Conservation (phyloP, 2,888 invertebrate species). For the Thysanoteuthis rhombus region DNA sequence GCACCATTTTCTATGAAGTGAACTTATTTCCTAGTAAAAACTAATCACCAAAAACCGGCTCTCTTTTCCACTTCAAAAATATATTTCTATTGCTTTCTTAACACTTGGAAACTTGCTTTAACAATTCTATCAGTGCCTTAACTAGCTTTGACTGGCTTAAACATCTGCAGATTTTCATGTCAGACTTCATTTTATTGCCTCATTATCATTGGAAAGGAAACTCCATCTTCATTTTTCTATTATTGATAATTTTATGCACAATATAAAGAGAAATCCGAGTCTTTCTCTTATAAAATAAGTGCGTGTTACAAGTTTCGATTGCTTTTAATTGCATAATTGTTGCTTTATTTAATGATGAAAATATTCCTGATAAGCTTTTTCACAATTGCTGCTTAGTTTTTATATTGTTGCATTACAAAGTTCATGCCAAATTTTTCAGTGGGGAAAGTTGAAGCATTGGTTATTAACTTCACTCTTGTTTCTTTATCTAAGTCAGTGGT, state of each 20-base stretch:
- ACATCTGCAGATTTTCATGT: background rate
- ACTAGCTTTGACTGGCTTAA: background rate
- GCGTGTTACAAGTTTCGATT: background rate
- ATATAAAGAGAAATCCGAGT: background rate
- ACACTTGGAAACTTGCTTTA: background rate
- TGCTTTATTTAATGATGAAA: background rate
- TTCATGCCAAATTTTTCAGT: background rate
- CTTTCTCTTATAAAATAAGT: background rate
- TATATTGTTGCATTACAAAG: background rate
- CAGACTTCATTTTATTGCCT: background rate
- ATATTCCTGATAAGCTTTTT: background rate
- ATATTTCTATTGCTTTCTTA: background rate
- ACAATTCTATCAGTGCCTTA: background rate
- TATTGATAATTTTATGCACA: background rate
- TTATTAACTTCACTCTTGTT: background rate
- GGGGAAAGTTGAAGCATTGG: background rate
- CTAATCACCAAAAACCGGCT: background rate
- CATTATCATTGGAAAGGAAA: background rate
- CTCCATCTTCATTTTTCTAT: background rate
- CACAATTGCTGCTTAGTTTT: background rate
- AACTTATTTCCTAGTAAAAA: background rate
- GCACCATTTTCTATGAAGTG: background rate
- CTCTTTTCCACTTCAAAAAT: too few species aligned
- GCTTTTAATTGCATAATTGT: background rate
- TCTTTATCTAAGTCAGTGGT: too few species aligned